These are phyloP conservation scores for Zaprionus ornatus DNA, from an alignment of 1,140 invertebrate genomes.

Conservation along the genomic window DNA sequence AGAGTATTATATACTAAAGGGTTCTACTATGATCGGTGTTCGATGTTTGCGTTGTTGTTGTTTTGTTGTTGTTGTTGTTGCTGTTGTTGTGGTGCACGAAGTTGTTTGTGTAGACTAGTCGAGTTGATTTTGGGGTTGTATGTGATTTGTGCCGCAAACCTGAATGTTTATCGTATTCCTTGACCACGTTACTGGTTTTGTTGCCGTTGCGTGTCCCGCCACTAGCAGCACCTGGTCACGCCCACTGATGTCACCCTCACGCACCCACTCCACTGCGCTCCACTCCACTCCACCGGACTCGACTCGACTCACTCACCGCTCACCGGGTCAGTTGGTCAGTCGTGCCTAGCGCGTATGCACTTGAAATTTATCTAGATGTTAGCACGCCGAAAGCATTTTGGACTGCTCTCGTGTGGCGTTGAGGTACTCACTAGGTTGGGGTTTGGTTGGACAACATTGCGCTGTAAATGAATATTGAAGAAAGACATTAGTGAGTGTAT, in stretches of 20 bases:
- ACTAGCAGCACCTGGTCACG: constrained; percentile 20
- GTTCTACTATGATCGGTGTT: constrained; percentile 1
- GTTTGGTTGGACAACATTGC: constrained; percentile 50
- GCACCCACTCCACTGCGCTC: not conserved
- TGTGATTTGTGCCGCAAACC: constrained; percentile 54
- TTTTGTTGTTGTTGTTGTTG: constrained; percentile 13
- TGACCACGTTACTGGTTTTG: constrained; percentile 54
- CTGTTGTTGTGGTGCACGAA: constrained; percentile 14
- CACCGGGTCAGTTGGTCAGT: constrained; percentile 16
- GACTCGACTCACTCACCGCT: not conserved
- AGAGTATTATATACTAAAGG: not conserved
- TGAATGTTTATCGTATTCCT: constrained; percentile 65
- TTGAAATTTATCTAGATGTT: constrained; percentile 56
- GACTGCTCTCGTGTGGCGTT: constrained; percentile 33
- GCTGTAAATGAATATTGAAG: constrained; percentile 40
- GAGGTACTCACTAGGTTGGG: constrained; percentile 68
- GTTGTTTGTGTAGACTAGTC: not conserved
- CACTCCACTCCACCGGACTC: not conserved
- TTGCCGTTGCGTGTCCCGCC: constrained; percentile 46
- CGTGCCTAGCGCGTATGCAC: constrained; percentile 40
- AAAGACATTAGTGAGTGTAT: not conserved
- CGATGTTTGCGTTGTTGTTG: not conserved
- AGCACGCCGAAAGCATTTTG: constrained; percentile 60
- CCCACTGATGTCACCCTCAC: constrained; percentile 38
- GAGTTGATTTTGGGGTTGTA: constrained; percentile 2